Evolutionary conservation across 2,113 vertebrate genomes (phyloP).

Genomic region (Ceyx melanurus): DNA sequence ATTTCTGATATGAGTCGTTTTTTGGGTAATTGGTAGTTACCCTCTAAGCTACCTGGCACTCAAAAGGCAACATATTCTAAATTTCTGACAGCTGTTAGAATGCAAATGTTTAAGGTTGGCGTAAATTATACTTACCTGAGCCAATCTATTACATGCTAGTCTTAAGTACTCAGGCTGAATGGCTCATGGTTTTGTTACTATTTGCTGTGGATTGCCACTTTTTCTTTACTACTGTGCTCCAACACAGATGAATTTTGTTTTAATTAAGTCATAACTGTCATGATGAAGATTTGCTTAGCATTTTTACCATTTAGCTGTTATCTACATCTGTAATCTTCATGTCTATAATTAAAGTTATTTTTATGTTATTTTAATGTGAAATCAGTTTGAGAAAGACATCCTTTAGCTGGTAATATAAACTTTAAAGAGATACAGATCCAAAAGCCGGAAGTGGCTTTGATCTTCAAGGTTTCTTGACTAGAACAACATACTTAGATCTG

Average conservation of each 20-base stretch:
- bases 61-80: conserved; percentile 52
- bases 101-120: conserved; percentile 41
- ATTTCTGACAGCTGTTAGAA: conserved; percentile 45
- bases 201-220: conserved; percentile 21
- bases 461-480: conserved; percentile 46
- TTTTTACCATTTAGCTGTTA: conserved; percentile 55
- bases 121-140: conserved; percentile 39
- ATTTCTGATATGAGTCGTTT: conserved; percentile 13
- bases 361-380: conserved; percentile 44
- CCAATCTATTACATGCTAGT: conserved; percentile 45
- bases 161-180: conserved; percentile 51
- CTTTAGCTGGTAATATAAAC: conserved; percentile 33
- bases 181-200: conserved; percentile 39
- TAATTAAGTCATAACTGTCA: conserved; percentile 64
- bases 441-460: conserved; percentile 9
- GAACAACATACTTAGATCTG: not conserved
- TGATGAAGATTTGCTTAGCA: conserved; percentile 55
- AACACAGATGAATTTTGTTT: conserved; percentile 55
- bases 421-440: conserved; percentile 27
- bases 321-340: conserved; percentile 64
- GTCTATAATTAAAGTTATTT: conserved; percentile 56
- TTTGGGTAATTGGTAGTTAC: conserved; percentile 56
- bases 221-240: conserved; percentile 42
- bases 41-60: conserved; percentile 60
- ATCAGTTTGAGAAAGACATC: conserved; percentile 15